A percentile compares a stretch with the other conserved stretches of the same genome.
These are phyloP conservation scores for Oxycera nigricornis DNA, from an alignment of 2,888 invertebrate genomes.

Conservation along the genomic window DNA sequence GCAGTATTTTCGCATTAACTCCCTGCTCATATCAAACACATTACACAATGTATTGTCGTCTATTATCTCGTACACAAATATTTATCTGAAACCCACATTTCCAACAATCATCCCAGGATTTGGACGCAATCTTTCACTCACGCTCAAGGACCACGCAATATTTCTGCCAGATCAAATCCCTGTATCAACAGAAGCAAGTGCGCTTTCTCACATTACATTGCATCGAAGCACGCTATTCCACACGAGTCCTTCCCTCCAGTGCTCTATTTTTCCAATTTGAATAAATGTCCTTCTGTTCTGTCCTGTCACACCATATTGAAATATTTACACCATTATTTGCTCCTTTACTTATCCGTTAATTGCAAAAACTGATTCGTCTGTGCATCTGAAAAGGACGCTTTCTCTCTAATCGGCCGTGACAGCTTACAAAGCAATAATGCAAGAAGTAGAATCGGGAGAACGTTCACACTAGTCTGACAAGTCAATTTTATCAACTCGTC, in stretches of 20 bases:
- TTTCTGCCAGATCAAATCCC: conserved; percentile 20
- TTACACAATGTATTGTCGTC: neutral
- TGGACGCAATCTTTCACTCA: neutral
- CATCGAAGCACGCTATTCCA: neutral
- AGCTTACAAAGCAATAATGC: conserved; percentile 38
- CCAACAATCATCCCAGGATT: neutral
- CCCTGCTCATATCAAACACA: neutral
- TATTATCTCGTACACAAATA: conserved; percentile 18
- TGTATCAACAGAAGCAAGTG: conserved; percentile 39
- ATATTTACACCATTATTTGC: conserved; percentile 30
- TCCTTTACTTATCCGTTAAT: conserved; percentile 38
- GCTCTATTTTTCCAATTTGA: neutral
- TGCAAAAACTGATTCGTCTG: conserved; percentile 32
- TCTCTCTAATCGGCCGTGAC: conserved; percentile 37
- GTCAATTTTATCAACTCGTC: conserved; percentile 15
- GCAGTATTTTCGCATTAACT: no score
- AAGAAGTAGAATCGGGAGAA: neutral
- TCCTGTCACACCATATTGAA: conserved; percentile 15
- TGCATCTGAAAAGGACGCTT: conserved; percentile 9
- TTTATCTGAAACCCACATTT: conserved; percentile 31
- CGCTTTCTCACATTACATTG: conserved; percentile 11
- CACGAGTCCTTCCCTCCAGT: neutral
- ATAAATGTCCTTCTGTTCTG: neutral
- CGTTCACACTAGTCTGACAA: conserved; percentile 23
- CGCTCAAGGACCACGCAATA: neutral